A percentile compares a stretch with the other conserved stretches of the same genome.
Evolutionary conservation across 2,888 invertebrate species (phyloP).

Genomic region (Colostygia pectinataria): DNA sequence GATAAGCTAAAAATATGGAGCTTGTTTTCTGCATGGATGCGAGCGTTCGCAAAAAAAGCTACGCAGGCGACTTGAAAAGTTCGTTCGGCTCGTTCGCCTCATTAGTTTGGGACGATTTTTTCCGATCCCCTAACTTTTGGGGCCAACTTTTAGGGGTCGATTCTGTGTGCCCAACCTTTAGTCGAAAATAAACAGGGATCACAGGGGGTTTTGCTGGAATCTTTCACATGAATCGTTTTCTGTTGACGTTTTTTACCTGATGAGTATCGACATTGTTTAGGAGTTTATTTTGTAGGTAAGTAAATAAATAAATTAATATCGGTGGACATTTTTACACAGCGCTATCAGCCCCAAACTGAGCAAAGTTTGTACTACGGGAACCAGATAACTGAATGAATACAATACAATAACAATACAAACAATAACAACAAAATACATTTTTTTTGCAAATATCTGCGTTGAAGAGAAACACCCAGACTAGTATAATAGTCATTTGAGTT

Average conservation of each 20-base stretch:
- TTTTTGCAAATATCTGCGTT: too few relatives aligned
- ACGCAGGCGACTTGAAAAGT: slow-evolving; percentile 61
- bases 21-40: slow-evolving; percentile 10
- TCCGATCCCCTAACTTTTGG: slow-evolving; percentile 59
- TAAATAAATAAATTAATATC: too few relatives aligned
- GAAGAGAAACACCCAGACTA: too few relatives aligned
- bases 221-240: slow-evolving; percentile 51
- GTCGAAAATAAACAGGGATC: slow-evolving; percentile 63
- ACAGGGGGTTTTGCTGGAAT: slow-evolving; percentile 52
- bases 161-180: slow-evolving; percentile 42
- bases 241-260: slow-evolving; percentile 27
- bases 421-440: too few relatives aligned
- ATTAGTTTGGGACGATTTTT: slow-evolving; percentile 70
- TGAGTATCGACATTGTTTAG: slow-evolving; percentile 19
- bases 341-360: too few relatives aligned
- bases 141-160: slow-evolving; percentile 52
- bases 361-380: too few relatives aligned
- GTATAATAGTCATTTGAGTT: too few relatives aligned
- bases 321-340: too few relatives aligned
- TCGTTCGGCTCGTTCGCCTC: slow-evolving; percentile 63
- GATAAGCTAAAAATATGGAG: not conserved
- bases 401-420: too few relatives aligned
- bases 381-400: too few relatives aligned
- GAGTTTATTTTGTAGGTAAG: not conserved
- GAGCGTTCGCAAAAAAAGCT: slow-evolving; percentile 37